phyloP scores from a whole-genome alignment of 2,888 invertebrate species.

The Drosophila mercatorum region DNA sequence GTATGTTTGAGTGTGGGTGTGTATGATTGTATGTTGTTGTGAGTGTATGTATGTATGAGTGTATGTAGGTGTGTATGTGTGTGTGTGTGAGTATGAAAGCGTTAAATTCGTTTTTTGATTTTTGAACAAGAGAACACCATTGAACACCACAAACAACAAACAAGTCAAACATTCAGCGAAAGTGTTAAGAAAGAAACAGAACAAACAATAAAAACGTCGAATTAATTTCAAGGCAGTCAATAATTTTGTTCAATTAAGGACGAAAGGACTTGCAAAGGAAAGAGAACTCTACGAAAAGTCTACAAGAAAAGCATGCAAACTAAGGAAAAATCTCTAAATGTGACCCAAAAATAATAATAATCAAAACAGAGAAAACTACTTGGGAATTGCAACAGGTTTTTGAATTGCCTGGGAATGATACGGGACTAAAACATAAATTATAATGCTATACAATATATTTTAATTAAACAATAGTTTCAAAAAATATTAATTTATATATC shows the following conservation, averaged over 20 bases:
- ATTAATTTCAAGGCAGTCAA: constrained; percentile 67
- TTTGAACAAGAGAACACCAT: constrained; percentile 66
- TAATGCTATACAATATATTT: background rate
- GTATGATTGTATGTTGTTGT: constrained; percentile 47
- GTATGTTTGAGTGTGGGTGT: constrained; percentile 44
- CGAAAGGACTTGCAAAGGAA: constrained; percentile 25
- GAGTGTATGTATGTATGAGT: constrained; percentile 16
- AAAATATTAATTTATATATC: too few relatives aligned
- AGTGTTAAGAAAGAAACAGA: constrained; percentile 68
- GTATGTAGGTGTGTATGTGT: constrained; percentile 6
- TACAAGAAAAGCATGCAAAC: constrained; percentile 24
- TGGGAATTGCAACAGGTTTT: background rate
- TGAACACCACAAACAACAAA: constrained; percentile 78
- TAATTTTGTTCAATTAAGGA: constrained; percentile 40
- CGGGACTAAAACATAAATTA: background rate
- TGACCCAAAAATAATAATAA: background rate
- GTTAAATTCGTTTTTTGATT: constrained; percentile 64
- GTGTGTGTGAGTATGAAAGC: constrained; percentile 73
- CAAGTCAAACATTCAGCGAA: constrained; percentile 80
- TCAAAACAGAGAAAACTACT: background rate
- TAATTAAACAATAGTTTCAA: too few relatives aligned
- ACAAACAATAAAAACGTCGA: constrained; percentile 65
- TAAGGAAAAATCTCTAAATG: background rate
- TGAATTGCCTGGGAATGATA: background rate
- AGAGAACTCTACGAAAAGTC: constrained; percentile 23